Percentiles rank a stretch among this genome's conserved stretches.
Conservation (phyloP, 2,888 invertebrate species). For the Nasonia oneida region DNA sequence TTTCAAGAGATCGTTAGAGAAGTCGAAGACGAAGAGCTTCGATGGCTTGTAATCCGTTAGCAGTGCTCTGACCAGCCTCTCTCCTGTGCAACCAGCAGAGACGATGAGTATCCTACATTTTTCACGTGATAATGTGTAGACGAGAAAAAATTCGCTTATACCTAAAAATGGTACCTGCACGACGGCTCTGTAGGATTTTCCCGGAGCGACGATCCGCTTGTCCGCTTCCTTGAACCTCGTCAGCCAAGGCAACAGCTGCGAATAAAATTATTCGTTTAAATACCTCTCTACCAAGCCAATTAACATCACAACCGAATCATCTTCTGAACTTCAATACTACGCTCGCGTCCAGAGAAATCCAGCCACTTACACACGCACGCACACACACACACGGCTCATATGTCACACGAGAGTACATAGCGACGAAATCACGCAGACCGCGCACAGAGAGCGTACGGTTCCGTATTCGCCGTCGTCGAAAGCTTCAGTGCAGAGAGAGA, state of each 20-base stretch:
- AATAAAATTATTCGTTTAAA: not conserved
- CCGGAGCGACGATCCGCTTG: slow-evolving; percentile 63
- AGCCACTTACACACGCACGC: not conserved
- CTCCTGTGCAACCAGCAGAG: slow-evolving; percentile 60
- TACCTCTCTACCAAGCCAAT: no score
- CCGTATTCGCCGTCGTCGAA: not conserved
- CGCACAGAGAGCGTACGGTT: not conserved
- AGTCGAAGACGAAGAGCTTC: slow-evolving; percentile 67
- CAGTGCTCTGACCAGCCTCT: slow-evolving; percentile 64
- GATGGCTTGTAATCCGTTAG: slow-evolving; percentile 67
- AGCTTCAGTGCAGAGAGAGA: not conserved
- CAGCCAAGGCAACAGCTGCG: slow-evolving; percentile 69
- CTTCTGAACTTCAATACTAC: not conserved
- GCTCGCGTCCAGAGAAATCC: not conserved
- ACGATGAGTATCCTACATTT: not conserved
- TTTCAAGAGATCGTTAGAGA: slow-evolving; percentile 65
- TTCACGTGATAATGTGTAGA: not conserved
- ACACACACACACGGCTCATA: not conserved
- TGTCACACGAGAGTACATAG: not conserved
- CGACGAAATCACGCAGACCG: slow-evolving; percentile 12
- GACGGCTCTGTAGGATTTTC: slow-evolving; percentile 69
- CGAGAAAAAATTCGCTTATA: slow-evolving; percentile 55
- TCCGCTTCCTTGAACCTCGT: slow-evolving; percentile 70
- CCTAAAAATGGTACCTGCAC: slow-evolving; percentile 67
- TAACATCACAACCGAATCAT: not conserved